A percentile compares a stretch with the other conserved stretches of the same genome.
Conservation (phyloP, 1,140 invertebrate genomes). For the Marisa cornuarietis region DNA sequence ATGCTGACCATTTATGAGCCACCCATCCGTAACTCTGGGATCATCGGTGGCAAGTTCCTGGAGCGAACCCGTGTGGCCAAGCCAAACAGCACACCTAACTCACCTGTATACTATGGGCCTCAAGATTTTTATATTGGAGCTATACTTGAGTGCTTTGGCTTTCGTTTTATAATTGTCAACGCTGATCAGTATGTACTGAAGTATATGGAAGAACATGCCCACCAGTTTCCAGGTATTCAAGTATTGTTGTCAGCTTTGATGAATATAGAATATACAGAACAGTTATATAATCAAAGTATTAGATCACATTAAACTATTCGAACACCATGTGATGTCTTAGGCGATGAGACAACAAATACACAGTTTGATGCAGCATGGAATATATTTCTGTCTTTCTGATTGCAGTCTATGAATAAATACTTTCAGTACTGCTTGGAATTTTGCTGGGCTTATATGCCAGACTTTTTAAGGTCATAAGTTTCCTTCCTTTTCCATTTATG, state of each 20-base stretch:
- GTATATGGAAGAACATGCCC: constrained; percentile 63
- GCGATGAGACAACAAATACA: no score
- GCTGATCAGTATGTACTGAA: constrained; percentile 66
- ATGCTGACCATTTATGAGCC: constrained; percentile 67
- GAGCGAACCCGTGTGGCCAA: constrained; percentile 64
- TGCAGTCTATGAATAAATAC: no score
- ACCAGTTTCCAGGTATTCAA: constrained; percentile 58
- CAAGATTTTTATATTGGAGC: constrained; percentile 66
- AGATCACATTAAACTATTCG: no score
- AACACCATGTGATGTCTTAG: no score
- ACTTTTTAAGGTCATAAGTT: no score
- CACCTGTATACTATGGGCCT: constrained; percentile 64
- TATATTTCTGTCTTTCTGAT: no score
- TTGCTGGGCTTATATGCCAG: no score
- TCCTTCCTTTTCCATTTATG: background rate
- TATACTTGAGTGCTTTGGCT: constrained; percentile 61
- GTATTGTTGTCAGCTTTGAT: background rate
- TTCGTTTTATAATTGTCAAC: constrained; percentile 64
- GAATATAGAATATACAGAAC: no score
- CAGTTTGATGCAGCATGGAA: no score
- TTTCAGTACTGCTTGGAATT: no score
- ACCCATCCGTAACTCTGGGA: constrained; percentile 64
- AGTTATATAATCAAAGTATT: no score
- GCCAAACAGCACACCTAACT: constrained; percentile 56
- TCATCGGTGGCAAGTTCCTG: constrained; percentile 66